Evolutionary conservation across 1,140 invertebrate species (phyloP).

Genomic region (Caenorhabditis brenneri): DNA sequence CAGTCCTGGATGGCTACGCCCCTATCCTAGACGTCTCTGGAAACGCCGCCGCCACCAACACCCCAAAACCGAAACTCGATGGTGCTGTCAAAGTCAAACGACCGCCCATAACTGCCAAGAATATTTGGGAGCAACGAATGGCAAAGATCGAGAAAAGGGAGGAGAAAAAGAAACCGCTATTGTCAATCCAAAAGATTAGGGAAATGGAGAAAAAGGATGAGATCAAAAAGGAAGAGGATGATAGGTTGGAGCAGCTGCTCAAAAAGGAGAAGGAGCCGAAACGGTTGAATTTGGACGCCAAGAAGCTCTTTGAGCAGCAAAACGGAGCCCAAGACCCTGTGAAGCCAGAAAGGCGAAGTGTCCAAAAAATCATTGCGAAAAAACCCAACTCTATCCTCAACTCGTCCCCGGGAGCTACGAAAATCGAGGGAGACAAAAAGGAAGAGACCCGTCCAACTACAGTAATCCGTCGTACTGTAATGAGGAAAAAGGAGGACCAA

Average conservation of each 20-base stretch:
- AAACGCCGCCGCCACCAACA: neutral
- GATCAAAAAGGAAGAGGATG: constrained; percentile 31
- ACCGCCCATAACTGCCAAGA: constrained; percentile 13
- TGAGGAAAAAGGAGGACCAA: constrained; percentile 4
- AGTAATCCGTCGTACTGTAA: constrained; percentile 15
- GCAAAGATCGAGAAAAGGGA: constrained; percentile 31
- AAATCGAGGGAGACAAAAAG: neutral
- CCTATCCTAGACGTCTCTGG: constrained; percentile 7
- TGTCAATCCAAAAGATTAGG: constrained; percentile 27
- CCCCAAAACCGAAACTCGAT: neutral
- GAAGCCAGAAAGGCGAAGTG: neutral
- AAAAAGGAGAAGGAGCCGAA: constrained; percentile 30
- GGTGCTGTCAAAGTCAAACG: neutral
- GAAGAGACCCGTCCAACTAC: constrained; percentile 4
- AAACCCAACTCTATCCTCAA: constrained; percentile 20
- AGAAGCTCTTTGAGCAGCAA: neutral
- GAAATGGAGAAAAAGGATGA: constrained; percentile 22
- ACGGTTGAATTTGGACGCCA: neutral
- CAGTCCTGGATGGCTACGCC: constrained; percentile 10
- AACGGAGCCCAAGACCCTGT: too few species aligned
- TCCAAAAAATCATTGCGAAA: neutral
- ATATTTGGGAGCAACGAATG: constrained; percentile 39
- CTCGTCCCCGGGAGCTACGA: neutral
- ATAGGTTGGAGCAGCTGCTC: constrained; percentile 7
- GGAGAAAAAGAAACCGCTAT: constrained; percentile 18